Evolutionary conservation across 2,113 vertebrate species (phyloP).

Genomic region (Herpailurus yagouaroundi): DNA sequence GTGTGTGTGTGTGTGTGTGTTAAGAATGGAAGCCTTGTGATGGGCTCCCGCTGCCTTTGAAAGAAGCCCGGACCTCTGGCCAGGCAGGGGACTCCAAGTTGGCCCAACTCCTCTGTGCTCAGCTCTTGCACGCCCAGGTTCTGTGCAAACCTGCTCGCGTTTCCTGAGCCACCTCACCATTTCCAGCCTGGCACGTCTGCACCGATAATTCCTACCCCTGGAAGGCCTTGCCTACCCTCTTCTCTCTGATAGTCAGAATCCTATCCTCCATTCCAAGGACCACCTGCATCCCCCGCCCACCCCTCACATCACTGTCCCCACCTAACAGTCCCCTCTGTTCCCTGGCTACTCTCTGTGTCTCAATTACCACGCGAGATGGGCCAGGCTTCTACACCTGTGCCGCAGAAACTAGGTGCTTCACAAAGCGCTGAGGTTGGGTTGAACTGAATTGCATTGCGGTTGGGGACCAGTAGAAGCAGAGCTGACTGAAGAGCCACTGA

Average conservation of each 20-base stretch:
- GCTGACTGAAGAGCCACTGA: neutral
- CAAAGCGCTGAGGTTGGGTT: neutral
- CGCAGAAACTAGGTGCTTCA: neutral
- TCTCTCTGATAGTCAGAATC: neutral
- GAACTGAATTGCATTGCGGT: no score
- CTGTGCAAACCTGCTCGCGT: neutral
- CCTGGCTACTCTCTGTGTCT: neutral
- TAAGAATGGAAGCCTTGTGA: neutral
- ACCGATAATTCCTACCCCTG: neutral
- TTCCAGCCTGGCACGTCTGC: neutral
- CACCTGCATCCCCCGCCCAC: no score
- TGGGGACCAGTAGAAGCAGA: neutral
- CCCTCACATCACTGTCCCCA: neutral
- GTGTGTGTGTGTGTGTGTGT: accelerated
- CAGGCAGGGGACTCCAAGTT: neutral
- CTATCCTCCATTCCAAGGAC: neutral
- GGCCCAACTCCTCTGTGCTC: neutral
- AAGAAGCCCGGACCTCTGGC: neutral
- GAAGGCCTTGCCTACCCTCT: neutral
- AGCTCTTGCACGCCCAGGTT: neutral
- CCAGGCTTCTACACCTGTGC: accelerated
- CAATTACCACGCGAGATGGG: no score
- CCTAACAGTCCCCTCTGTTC: neutral
- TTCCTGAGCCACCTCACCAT: neutral
- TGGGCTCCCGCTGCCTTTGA: neutral